Conservation (phyloP, 2,113 vertebrate species). For the Ophiodon elongatus region DNA sequence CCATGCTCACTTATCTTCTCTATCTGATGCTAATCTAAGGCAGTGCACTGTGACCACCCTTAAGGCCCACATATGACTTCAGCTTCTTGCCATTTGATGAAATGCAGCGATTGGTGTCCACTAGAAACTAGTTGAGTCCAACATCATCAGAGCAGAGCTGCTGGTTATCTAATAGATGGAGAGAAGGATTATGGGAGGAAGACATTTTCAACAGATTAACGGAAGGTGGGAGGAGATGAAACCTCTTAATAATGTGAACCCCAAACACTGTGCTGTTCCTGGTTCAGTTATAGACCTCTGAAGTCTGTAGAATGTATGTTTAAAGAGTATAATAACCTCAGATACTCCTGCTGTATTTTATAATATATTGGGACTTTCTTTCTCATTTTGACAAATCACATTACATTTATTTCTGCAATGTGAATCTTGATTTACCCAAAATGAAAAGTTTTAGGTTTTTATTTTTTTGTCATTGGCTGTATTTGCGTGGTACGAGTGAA, state of each 20-base stretch:
- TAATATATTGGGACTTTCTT: no score
- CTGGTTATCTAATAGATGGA: constrained; percentile 12
- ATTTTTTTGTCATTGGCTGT: background rate
- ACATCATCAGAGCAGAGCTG: constrained; percentile 23
- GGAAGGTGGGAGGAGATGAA: constrained; percentile 2
- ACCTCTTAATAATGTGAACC: background rate
- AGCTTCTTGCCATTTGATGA: constrained; percentile 37
- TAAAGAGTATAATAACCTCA: background rate
- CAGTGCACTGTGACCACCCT: background rate
- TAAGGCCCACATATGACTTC: constrained; percentile 2
- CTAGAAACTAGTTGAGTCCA: background rate
- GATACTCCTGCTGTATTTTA: background rate
- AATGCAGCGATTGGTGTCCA: constrained; percentile 5
- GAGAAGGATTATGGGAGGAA: background rate
- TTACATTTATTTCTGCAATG: no score
- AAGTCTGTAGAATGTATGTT: background rate
- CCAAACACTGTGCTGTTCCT: background rate
- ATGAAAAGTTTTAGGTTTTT: background rate
- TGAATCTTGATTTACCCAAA: no score
- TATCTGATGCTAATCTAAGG: constrained; percentile 36
- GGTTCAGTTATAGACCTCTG: background rate
- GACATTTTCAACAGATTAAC: no score
- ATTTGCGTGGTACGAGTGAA: background rate
- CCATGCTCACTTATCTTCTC: constrained; percentile 23
- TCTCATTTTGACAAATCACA: background rate